A percentile compares a stretch with the other conserved stretches of the same genome.
These are phyloP conservation scores for Calephelis perditalis DNA, from an alignment of 2,888 invertebrate species.

Conservation along the genomic window DNA sequence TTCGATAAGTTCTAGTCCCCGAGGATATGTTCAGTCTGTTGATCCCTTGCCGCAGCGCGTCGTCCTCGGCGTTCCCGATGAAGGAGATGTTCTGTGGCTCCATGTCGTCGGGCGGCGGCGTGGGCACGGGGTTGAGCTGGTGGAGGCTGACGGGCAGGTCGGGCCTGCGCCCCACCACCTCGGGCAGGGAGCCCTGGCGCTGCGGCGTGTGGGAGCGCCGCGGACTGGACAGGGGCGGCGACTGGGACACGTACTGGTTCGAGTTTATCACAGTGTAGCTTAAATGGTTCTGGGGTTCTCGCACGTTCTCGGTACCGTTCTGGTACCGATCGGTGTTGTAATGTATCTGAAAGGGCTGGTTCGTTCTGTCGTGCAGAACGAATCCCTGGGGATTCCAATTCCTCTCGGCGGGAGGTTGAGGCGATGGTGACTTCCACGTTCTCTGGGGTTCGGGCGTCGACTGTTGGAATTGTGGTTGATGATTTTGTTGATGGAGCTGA, in stretches of 20 bases:
- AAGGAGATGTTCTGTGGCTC: constrained; percentile 96
- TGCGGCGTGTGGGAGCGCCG: constrained; percentile 79
- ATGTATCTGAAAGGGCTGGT: constrained; percentile 56
- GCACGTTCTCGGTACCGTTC: constrained; percentile 80
- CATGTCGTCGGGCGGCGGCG: constrained; percentile 91
- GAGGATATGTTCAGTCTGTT: constrained; percentile 90
- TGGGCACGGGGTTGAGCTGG: constrained; percentile 80
- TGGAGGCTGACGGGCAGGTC: constrained; percentile 69
- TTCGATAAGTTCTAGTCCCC: constrained; percentile 91
- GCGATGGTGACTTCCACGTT: constrained; percentile 61
- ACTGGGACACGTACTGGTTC: constrained; percentile 75
- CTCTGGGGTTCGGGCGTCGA: constrained; percentile 48
- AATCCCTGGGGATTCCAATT: constrained; percentile 78
- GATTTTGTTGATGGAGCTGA: constrained; percentile 56
- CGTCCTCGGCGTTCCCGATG: constrained; percentile 84
- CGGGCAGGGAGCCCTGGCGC: constrained; percentile 72
- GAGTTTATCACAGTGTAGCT: constrained; percentile 78
- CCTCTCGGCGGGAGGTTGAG: constrained; percentile 48
- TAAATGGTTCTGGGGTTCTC: constrained; percentile 69
- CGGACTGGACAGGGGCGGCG: constrained; percentile 80
- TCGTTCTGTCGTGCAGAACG: constrained; percentile 79
- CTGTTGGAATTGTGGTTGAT: constrained; percentile 39
- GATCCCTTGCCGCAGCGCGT: constrained; percentile 81
- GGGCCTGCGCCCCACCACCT: constrained; percentile 20
- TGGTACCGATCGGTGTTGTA: constrained; percentile 76